Evolutionary conservation across 1,140 invertebrate genomes (phyloP).

Genomic region (Psix sp.): DNA sequence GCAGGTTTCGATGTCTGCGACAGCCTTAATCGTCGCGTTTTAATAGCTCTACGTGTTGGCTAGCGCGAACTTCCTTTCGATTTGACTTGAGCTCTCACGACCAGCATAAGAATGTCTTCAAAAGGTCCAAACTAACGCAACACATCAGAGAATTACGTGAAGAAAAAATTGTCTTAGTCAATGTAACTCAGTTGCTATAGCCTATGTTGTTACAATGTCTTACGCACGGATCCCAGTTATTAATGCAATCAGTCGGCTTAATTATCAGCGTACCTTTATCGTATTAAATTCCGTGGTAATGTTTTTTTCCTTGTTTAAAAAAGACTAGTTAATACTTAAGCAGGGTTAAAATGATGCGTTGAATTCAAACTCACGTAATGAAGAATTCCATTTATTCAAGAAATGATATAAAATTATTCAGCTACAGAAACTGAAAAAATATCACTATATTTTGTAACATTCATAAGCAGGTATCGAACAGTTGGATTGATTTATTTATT

Average conservation of each 20-base stretch:
- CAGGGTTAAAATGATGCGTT: no score
- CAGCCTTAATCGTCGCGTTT: slow-evolving; percentile 62
- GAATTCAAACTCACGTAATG: no score
- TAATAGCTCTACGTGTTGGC: slow-evolving; percentile 58
- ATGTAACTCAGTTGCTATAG: slow-evolving; percentile 36
- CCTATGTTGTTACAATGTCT: slow-evolving; percentile 17
- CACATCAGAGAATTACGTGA: slow-evolving; percentile 24
- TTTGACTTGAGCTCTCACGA: slow-evolving; percentile 44
- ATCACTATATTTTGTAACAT: no score
- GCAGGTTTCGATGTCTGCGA: slow-evolving; percentile 49
- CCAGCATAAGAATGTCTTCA: slow-evolving; percentile 54
- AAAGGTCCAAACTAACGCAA: slow-evolving; percentile 27
- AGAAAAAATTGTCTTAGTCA: slow-evolving; percentile 32
- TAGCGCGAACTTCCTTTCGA: slow-evolving; percentile 56
- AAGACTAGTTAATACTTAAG: no score
- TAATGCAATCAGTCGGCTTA: slow-evolving; percentile 35
- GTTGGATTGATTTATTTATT: no score
- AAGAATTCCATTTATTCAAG: no score
- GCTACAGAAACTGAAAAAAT: no score
- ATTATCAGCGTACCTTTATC: slow-evolving; percentile 21
- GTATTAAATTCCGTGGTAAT: no score
- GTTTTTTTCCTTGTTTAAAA: no score
- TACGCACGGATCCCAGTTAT: slow-evolving; percentile 23
- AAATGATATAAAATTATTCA: no score
- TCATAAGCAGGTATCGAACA: no score